Base-by-base conservation (phyloP, 2,797 vertebrate species). In the Tokudaia tokunoshimensis region DNA sequence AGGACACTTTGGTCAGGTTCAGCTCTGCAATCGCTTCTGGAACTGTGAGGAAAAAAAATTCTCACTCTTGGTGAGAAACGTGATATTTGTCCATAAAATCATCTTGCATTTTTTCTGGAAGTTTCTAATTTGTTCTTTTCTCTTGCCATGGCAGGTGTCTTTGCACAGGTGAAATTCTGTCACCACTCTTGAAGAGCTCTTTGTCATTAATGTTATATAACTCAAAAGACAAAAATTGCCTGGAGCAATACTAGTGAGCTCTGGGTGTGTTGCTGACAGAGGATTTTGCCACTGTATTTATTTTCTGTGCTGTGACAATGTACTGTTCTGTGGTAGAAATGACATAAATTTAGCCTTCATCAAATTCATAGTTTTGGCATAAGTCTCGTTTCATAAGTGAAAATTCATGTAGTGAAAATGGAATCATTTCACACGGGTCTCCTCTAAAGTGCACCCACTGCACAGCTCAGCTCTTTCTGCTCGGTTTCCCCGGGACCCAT, bases 351-450 rank as follows among this genome's bases (percentile, higher is more conserved):
- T 95, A 96, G 89, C 90, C 61, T 85, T 97, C 81, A 91, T 97
- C 89, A 96, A 97, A 98, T 96, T 97, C 91, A 96, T 97, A 82
- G 55, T 96, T 97, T 97, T 90, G 96, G 91, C 93, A 96, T 89
- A 97, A 96, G 78, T 72, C 95, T 97, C 63, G 94, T 96, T 97
- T 95, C 89, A 89, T 96, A 97, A 97, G 96, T 92, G 89, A 98
- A 97, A 98, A 98, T 97, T 96, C 96, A 97, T 98, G 97, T 95
- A 97, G 96, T 94, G 94, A 97, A 97, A 97, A 98, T 96, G 57
- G 91, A 97, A 96, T 97, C 85, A 94, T 96, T 98, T 98, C 79
- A 72, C 74, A 41, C 65, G 74, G 57, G 85, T 96, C 59, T 82
- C 52, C 93, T 96, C 96, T 88, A 82, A 93, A 92, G 55, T 67